A percentile compares a stretch with the other conserved stretches of the same genome.
Conservation (phyloP, 2,888 invertebrate species). For the Oxyteleia sp. region DNA sequence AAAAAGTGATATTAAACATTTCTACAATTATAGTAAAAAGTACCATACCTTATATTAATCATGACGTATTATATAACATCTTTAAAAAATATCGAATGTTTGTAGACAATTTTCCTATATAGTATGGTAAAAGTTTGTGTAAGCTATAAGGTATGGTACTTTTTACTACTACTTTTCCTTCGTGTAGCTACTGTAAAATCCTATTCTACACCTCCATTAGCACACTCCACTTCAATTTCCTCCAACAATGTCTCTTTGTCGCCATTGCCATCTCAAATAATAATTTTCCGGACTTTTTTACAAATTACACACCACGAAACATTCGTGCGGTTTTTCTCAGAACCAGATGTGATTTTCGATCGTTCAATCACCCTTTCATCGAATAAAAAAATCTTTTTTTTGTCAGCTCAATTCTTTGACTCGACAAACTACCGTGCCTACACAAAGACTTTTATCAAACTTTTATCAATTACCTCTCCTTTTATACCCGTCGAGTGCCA, state of each 20-base stretch:
- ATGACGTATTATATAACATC: too few species aligned
- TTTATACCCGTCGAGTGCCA: not conserved
- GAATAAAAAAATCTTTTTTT: conserved; percentile 46
- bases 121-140: too few species aligned
- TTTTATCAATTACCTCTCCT: conserved; percentile 50
- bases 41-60: too few species aligned
- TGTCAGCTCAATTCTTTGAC: conserved; percentile 40
- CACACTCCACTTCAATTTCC: conserved; percentile 9
- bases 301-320: not conserved
- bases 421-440: conserved; percentile 35
- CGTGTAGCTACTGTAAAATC: conserved; percentile 8
- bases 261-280: conserved; percentile 49
- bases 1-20: too few species aligned
- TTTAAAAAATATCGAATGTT: too few species aligned
- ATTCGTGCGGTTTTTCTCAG: conserved; percentile 36
- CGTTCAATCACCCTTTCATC: conserved; percentile 69
- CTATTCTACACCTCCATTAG: conserved; percentile 10
- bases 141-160: too few species aligned
- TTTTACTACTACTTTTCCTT: too few species aligned
- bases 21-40: too few species aligned
- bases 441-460: conserved; percentile 57
- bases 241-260: conserved; percentile 21
- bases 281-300: conserved; percentile 57
- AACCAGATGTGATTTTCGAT: conserved; percentile 52
- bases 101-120: too few species aligned